Base-by-base conservation (phyloP, 2,888 invertebrate species). In the Drosophila seclusa region DNA sequence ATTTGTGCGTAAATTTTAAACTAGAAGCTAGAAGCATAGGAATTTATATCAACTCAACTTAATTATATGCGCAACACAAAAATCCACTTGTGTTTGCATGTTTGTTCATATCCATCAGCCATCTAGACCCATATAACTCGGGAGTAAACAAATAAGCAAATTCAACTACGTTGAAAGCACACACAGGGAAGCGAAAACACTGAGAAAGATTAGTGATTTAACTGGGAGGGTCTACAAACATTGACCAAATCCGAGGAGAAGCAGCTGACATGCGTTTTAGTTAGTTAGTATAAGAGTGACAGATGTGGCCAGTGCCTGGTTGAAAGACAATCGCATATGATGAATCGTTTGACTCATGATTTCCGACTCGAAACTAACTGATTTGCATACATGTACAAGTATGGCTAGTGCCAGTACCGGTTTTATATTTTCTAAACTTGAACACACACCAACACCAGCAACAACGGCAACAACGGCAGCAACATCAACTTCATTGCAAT, bases 361-460 rank as follows among this genome's bases (percentile, higher is more conserved):
- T 89, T 87, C 90, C 90, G 90, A 87, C 83, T 89, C 50, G 49
- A 38, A 49, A 62, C 55, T 29, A 27, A 74, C 70, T 69, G 72
- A 87, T 87, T 87, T 87, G 90, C 90, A 87, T 87, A 87, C 88
- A 88, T 55, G 88, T 82, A 79, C 90, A 89, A 69, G 90, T 84
- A 84, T 89, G 90, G 80, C 88, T 76, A 87, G 82, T 69, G 82
- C 67, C 64, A 40, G 90, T 88, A 81, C 89, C 76, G 83, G 87
- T 90, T 87, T 83, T 58, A 73, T 70, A 83, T 78, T 87, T 81
- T 78, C 87, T 83, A 88, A 88, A 86, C 90, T 86, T 88, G 83
- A 90, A 84, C 76, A 72, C 52, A 54, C n/a, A 45, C 40, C 34
- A 38, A 60, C 36, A 48, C 59, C 50, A 66, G 6, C 24, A 54